phyloP scores from a whole-genome alignment of 2,888 invertebrate species.

The Drosophila infuscata region DNA sequence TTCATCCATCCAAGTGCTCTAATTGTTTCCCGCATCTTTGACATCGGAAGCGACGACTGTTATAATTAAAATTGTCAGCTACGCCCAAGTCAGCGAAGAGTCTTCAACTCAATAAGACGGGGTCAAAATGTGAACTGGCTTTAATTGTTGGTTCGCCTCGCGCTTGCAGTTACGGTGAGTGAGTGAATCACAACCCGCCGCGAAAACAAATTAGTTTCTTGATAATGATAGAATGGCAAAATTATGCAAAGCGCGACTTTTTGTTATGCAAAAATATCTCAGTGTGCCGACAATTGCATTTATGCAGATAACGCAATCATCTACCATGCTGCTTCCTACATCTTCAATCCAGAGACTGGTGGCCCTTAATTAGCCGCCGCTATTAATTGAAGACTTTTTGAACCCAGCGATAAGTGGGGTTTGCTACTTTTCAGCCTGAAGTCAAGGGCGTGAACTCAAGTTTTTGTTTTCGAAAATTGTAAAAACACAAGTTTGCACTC shows the following conservation, averaged over 20 bases:
- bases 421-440: slow-evolving; percentile 1
- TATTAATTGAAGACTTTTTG: slow-evolving; percentile 37
- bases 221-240: slow-evolving; percentile 44
- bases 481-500: not conserved
- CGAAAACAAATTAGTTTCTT: slow-evolving; percentile 35
- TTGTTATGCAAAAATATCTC: slow-evolving; percentile 67
- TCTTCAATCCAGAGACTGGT: not conserved
- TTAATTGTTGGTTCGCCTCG: slow-evolving; percentile 62
- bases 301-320: slow-evolving; percentile 33
- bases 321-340: not conserved
- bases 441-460: slow-evolving; percentile 35
- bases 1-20: slow-evolving; percentile 56
- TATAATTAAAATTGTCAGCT: slow-evolving; percentile 75
- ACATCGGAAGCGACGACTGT: slow-evolving; percentile 73
- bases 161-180: slow-evolving; percentile 22
- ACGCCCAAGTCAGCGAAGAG: slow-evolving; percentile 58
- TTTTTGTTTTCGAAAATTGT: not conserved
- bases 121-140: slow-evolving; percentile 74
- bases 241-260: slow-evolving; percentile 68
- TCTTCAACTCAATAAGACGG: slow-evolving; percentile 66
- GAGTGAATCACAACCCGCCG: slow-evolving; percentile 62
- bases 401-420: slow-evolving; percentile 19
- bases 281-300: slow-evolving; percentile 25
- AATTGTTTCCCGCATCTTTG: slow-evolving; percentile 80
- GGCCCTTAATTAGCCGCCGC: slow-evolving; percentile 30